Conservation (phyloP, 2,797 vertebrate species). For the Nothura maculosa region DNA sequence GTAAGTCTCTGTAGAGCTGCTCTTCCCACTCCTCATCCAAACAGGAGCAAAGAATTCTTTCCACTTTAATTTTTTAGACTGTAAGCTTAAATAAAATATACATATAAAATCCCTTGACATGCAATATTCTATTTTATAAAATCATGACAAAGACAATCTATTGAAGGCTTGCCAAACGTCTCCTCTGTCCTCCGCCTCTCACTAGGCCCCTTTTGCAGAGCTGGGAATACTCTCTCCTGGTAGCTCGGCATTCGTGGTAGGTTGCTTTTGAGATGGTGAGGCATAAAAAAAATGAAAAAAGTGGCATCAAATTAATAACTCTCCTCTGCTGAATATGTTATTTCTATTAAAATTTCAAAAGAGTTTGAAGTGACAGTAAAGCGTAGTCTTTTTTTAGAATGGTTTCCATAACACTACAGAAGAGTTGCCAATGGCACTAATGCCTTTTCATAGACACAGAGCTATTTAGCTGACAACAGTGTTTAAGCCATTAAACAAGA, state of each 20-base stretch:
- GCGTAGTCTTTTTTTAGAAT: slow-evolving; percentile 62
- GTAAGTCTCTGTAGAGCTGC: background rate
- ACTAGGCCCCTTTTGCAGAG: background rate
- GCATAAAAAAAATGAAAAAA: background rate
- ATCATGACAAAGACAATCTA: background rate
- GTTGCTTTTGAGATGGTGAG: slow-evolving; percentile 16
- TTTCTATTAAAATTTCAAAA: slow-evolving; percentile 71
- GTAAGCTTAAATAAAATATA: background rate
- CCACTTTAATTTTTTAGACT: background rate
- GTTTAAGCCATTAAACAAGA: slow-evolving; percentile 57
- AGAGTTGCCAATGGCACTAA: slow-evolving; percentile 41
- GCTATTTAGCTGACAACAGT: slow-evolving; percentile 50
- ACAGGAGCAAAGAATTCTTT: background rate
- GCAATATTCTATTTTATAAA: background rate
- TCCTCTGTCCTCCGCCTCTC: slow-evolving; percentile 8
- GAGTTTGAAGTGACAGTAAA: slow-evolving; percentile 61
- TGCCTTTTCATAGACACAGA: background rate
- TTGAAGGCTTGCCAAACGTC: slow-evolving; percentile 20
- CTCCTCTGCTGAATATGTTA: slow-evolving; percentile 57
- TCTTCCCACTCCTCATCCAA: background rate
- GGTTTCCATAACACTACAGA: slow-evolving; percentile 64
- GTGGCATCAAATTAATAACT: slow-evolving; percentile 57
- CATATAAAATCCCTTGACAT: background rate
- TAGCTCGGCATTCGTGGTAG: slow-evolving; percentile 1
- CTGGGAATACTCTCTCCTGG: background rate